Conservation (phyloP, 2,888 invertebrate genomes). For the Diploptera punctata region DNA sequence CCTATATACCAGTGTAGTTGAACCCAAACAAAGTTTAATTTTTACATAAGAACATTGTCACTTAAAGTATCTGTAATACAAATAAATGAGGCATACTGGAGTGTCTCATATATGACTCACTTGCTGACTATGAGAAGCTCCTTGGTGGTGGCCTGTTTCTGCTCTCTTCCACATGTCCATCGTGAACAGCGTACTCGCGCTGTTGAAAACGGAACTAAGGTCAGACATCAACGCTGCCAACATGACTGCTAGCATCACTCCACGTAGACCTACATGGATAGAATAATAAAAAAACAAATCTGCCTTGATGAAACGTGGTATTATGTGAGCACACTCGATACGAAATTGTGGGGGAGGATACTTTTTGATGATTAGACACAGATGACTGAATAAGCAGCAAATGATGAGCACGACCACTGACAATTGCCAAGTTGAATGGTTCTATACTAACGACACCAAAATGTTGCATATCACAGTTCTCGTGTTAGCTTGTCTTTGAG, state of each 20-base stretch:
- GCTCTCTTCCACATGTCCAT: slow-evolving; percentile 28
- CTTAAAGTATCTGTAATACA: no score
- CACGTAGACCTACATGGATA: slow-evolving; percentile 28
- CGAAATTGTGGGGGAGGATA: slow-evolving; percentile 1
- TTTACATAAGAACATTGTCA: no score
- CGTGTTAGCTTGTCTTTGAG: no score
- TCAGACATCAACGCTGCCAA: slow-evolving; percentile 31
- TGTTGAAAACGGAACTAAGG: slow-evolving; percentile 32
- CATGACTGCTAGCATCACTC: slow-evolving; percentile 30
- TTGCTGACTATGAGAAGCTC: slow-evolving; percentile 28
- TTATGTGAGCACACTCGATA: slow-evolving; percentile 11
- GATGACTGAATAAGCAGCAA: neutral
- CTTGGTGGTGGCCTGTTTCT: slow-evolving; percentile 19
- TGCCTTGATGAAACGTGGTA: slow-evolving; percentile 18
- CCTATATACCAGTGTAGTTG: no score
- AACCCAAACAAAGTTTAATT: no score
- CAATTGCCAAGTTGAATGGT: slow-evolving; percentile 14
- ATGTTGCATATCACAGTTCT: no score
- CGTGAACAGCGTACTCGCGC: slow-evolving; percentile 27
- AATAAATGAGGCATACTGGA: no score
- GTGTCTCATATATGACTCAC: slow-evolving; percentile 16
- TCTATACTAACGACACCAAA: no score
- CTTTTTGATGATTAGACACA: neutral
- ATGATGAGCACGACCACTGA: slow-evolving; percentile 5
- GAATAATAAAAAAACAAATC: slow-evolving; percentile 30